A percentile compares a stretch with the other conserved stretches of the same genome.
Conservation (phyloP, 2,797 vertebrate species). For the Tapirus indicus region DNA sequence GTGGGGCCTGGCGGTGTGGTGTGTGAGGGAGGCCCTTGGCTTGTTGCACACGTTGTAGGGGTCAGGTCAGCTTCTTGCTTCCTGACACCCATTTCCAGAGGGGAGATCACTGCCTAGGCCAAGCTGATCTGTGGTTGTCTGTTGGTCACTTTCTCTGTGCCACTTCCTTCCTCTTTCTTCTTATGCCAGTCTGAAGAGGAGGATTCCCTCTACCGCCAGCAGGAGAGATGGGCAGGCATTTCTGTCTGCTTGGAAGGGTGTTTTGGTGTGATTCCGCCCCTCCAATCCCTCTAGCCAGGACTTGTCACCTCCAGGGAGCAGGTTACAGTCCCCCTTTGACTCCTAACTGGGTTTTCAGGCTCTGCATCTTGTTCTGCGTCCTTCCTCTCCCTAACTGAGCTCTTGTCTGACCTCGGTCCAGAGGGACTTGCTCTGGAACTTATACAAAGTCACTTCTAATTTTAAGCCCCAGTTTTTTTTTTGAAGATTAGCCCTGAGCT, state of each 20-base stretch:
- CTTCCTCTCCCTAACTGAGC: not conserved
- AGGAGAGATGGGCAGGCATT: not conserved
- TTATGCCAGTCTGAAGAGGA: not conserved
- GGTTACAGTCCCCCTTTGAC: not conserved
- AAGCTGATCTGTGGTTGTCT: not conserved
- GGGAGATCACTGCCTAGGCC: not conserved
- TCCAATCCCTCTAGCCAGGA: not conserved
- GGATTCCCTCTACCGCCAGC: not conserved
- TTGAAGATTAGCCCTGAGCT: too few species aligned
- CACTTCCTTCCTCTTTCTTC: conserved; percentile 67
- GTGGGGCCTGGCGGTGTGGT: fast-evolving
- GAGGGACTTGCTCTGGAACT: not conserved
- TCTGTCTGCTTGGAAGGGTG: not conserved
- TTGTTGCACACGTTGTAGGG: fast-evolving
- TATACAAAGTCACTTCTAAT: not conserved
- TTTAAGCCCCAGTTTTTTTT: not conserved
- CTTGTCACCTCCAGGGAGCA: not conserved
- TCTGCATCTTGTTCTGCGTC: not conserved
- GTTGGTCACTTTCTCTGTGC: conserved; percentile 61
- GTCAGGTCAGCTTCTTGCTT: not conserved
- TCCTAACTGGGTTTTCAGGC: not conserved
- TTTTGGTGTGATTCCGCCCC: not conserved
- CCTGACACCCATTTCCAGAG: not conserved
- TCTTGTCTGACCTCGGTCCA: not conserved
- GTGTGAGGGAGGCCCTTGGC: not conserved